Conservation (phyloP, 2,113 vertebrate genomes). For the Cricetomys ansorgei region DNA sequence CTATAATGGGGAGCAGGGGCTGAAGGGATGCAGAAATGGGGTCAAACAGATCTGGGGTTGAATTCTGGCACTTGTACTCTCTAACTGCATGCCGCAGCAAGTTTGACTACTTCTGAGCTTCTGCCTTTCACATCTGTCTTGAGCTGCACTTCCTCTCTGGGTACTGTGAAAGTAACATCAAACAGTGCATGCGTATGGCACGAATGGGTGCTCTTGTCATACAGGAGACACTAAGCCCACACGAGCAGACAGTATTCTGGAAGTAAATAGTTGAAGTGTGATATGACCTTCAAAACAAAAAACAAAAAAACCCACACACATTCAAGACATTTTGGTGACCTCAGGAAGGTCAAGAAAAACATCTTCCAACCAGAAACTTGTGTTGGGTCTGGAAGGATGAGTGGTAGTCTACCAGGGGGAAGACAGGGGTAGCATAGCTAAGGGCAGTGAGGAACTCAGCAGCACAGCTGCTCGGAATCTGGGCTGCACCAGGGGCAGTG, state of each 20-base stretch:
- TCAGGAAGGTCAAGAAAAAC: neutral
- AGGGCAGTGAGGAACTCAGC: neutral
- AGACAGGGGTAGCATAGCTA: neutral
- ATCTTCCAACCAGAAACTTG: neutral
- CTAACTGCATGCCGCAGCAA: neutral
- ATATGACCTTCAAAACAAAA: conserved; percentile 18
- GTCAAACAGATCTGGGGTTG: neutral
- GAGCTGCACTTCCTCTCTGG: neutral
- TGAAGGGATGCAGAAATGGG: neutral
- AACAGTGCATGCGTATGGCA: fast-evolving
- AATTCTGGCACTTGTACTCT: neutral
- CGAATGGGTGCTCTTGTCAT: neutral
- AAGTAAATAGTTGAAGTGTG: neutral
- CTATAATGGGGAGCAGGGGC: neutral
- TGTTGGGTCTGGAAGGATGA: neutral
- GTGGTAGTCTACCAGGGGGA: neutral
- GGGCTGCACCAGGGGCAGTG: neutral
- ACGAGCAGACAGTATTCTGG: neutral
- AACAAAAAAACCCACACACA: too few species aligned
- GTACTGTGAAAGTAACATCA: neutral
- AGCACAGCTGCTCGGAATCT: neutral
- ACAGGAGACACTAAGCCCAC: neutral
- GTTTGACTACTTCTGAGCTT: neutral
- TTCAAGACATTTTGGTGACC: neutral
- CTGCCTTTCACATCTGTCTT: neutral